Evolutionary conservation across 2,113 vertebrate genomes (phyloP), one percentile per base, ranked within the genome.

Genomic region (Catharus minimus): DNA sequence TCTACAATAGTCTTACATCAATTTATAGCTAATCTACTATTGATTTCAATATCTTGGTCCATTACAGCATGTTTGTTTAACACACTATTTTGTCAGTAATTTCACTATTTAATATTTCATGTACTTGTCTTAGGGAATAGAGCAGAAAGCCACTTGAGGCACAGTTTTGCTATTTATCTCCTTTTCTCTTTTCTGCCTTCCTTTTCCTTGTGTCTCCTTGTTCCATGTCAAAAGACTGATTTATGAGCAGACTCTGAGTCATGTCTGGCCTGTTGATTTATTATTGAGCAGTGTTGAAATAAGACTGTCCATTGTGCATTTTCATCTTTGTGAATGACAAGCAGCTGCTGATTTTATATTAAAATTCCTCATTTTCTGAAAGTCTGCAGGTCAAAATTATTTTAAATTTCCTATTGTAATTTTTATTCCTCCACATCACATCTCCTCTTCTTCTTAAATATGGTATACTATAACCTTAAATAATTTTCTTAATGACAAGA

Each of bases 231-330:
- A 93, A 64, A 73, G 81, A 82, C 57, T 82, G 74, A 95, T 95
- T 92, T 88, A 89, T 88, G 56, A 85, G 52, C 36, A 82, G 67
- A 55, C 56, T 89, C 55, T 95, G 83, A 94, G 65, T 94, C 83
- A 89, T 68, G 84, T 94, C 94, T 90, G 75, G 64, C 27, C 67
- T 72, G 47, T 55, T 92, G 92, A 95, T 95, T 91, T 95, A 92
- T 95, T 94, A 89, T 72, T 87, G 86, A 94, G 38, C 65, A 89
- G 49, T 52, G 41, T 36, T 92, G 77, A 88, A 94, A 64, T 75
- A 36, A 89, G 57, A 52, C 65, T 50, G 20, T 41, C 62, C 77
- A 15, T 57, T 88, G 78, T 65, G 47, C 56, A 69, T 93, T 88
- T 94, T 94, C 64, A 58, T 88, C 75, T 72, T 82, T 86, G 36